Percentiles rank a stretch among this genome's conserved stretches.
Conservation (phyloP, 2,797 vertebrate genomes). For the Leptoclinus maculatus region DNA sequence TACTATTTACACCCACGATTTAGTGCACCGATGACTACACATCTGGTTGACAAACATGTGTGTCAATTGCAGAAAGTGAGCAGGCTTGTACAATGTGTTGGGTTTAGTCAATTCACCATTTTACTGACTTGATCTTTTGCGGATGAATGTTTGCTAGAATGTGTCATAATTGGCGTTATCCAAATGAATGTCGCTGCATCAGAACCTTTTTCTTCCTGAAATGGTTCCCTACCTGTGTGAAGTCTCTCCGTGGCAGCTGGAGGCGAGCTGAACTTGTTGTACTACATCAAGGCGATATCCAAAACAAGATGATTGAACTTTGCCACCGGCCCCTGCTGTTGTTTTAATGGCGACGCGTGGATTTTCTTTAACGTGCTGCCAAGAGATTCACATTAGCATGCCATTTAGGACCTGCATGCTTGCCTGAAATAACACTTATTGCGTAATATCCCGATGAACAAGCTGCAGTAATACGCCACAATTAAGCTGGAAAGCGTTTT, state of each 20-base stretch:
- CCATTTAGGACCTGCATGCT: constrained; percentile 77
- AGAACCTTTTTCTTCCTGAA: not conserved
- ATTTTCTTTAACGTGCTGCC: constrained; percentile 81
- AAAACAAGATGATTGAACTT: constrained; percentile 76
- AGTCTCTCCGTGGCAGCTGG: constrained; percentile 33
- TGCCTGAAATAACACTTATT: constrained; percentile 86
- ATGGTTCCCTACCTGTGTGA: not conserved
- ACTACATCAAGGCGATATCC: constrained; percentile 4
- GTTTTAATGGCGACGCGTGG: constrained; percentile 74
- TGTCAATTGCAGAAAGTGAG: not conserved
- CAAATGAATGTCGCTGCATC: not conserved
- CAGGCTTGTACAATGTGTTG: not conserved
- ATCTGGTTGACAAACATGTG: not conserved
- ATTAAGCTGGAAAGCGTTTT: constrained; percentile 75
- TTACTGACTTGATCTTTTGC: not conserved
- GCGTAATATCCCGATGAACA: constrained; percentile 82
- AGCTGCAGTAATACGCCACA: constrained; percentile 75
- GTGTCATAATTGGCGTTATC: no score
- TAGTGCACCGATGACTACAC: not conserved
- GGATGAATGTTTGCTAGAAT: not conserved
- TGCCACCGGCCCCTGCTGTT: constrained; percentile 64
- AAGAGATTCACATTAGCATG: constrained; percentile 84
- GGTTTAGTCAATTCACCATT: not conserved
- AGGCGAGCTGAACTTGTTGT: constrained; percentile 5
- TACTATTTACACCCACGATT: not conserved